Base-by-base conservation (phyloP, 2,113 vertebrate genomes). In the Sebastes schlegelii region DNA sequence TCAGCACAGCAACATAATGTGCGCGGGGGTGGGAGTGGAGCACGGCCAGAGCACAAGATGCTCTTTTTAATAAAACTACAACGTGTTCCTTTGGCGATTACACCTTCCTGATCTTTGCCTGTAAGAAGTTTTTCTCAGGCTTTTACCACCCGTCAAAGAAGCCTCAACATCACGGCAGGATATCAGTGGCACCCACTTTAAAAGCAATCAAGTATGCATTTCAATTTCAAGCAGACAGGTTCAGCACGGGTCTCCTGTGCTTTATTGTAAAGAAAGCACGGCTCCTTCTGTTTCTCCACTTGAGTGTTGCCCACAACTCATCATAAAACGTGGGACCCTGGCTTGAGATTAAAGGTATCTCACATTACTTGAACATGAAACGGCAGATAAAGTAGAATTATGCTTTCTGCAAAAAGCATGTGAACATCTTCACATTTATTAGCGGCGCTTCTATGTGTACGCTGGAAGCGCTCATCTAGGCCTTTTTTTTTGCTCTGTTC, bases 1-100 rank as follows among this genome's bases (percentile, higher is more conserved):
- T 95, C 93, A 94, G 91, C 86, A 85, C 87, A 74, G 86, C 76
- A 52, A 70, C 92, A 91, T 94, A 89, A 94, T 93, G 93, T 40
- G 65, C 17, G 26, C 81, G 60, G 86, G 87, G 86, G 49, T 83
- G 80, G 34, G 75, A 69, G 86, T 3, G 69, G 64, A 84, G 86
- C 10, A 16, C 74, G 64, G 64, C 62, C 12, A 77, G 40, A 74
- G 26, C 78, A 86, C 80, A 80, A 77, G 66, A 91, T 66, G 73
- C 75, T 86, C 77, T 71, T 87, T 87, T 92, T 87, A 84, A 88
- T 87, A 89, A 86, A 90, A 89, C 85, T 74, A 84, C 63, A 87
- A 86, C 82, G 79, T 84, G 84, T 88, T 92, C 78, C 76, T 82
- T 70, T 61, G 26, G 54, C 6, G 9, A 84, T 86, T 82, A 60